Evolutionary conservation across 2,888 invertebrate genomes (phyloP).

Genomic region (Mongoloraphidia duomilia): DNA sequence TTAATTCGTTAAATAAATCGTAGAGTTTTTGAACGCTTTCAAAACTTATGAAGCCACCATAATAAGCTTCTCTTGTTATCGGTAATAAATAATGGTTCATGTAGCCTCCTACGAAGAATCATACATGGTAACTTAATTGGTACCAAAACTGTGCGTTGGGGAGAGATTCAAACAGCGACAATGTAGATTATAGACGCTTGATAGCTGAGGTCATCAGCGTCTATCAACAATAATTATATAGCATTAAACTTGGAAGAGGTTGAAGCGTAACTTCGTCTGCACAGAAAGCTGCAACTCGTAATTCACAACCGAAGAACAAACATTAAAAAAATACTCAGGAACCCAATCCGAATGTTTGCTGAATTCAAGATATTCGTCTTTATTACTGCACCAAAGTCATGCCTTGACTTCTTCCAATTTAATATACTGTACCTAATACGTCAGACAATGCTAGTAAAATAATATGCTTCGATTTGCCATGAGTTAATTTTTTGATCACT

Average conservation of each 20-base stretch:
- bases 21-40: constrained; percentile 37
- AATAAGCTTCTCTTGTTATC: constrained; percentile 42
- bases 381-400: neutral
- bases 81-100: constrained; percentile 44
- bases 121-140: neutral
- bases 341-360: neutral
- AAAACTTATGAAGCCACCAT: constrained; percentile 43
- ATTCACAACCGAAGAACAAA: too few relatives aligned
- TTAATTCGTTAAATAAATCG: constrained; percentile 40
- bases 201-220: too few relatives aligned
- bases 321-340: too few relatives aligned
- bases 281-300: too few relatives aligned
- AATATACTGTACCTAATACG: constrained; percentile 19
- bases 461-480: constrained; percentile 25
- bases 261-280: too few relatives aligned
- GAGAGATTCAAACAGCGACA: too few relatives aligned
- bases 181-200: neutral
- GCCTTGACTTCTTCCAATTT: too few relatives aligned
- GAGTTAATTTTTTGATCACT: constrained; percentile 18
- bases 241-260: too few relatives aligned
- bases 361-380: neutral
- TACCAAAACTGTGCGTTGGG: too few relatives aligned
- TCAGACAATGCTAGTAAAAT: constrained; percentile 26
- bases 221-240: too few relatives aligned
- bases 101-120: constrained; percentile 37